Evolutionary conservation across 1,140 invertebrate genomes (phyloP).

Genomic region (Nomia melanderi): DNA sequence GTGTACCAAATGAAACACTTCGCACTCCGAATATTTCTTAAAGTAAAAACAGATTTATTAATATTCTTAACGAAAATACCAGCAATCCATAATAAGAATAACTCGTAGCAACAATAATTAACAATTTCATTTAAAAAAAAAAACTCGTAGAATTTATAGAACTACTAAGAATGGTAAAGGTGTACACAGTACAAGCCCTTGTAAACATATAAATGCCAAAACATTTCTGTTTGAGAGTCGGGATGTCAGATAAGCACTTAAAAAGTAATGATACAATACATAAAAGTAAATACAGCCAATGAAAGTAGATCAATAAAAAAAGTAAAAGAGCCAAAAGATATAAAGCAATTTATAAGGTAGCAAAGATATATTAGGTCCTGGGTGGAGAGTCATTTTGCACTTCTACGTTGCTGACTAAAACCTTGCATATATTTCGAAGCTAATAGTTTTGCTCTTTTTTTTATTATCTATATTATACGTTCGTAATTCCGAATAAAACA

Average conservation of each 20-base stretch:
- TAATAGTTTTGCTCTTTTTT: conserved; percentile 39
- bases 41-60: background rate
- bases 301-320: conserved; percentile 52
- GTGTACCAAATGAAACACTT: background rate
- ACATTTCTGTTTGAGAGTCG: conserved; percentile 56
- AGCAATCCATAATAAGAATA: background rate
- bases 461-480: conserved; percentile 28
- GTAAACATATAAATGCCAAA: conserved; percentile 42
- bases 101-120: background rate
- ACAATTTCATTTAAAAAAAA: background rate
- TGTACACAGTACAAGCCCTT: conserved; percentile 17
- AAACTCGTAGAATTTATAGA: background rate
- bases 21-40: background rate
- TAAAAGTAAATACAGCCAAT: conserved; percentile 49
- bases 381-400: conserved; percentile 71
- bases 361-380: conserved; percentile 56
- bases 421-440: conserved; percentile 24
- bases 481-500: background rate
- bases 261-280: conserved; percentile 59
- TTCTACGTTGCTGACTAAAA: conserved; percentile 26
- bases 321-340: conserved; percentile 48
- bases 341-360: conserved; percentile 58
- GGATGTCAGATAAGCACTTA: conserved; percentile 66
- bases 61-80: background rate
- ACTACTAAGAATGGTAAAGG: conserved; percentile 4